phyloP scores from a whole-genome alignment of 2,797 vertebrate species.

The Jordanella pulchra region DNA sequence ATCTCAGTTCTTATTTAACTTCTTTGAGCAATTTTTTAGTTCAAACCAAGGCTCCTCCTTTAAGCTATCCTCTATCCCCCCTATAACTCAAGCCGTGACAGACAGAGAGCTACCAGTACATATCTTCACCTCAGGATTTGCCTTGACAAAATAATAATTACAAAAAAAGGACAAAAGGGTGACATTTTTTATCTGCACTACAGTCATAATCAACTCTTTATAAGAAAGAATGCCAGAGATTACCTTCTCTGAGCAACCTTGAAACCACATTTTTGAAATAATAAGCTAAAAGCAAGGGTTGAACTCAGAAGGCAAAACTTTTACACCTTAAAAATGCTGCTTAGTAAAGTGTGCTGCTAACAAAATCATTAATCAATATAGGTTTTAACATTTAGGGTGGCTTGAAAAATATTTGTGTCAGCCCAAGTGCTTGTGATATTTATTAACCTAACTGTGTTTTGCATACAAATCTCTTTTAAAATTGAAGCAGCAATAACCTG shows the following conservation, averaged over 20 bases:
- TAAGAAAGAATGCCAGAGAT: slow-evolving; percentile 33
- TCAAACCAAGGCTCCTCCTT: neutral
- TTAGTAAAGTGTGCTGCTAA: slow-evolving; percentile 71
- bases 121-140: neutral
- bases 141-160: neutral
- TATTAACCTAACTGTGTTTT: slow-evolving; percentile 68
- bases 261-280: slow-evolving; percentile 63
- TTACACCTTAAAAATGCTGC: slow-evolving; percentile 66
- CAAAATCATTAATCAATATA: slow-evolving; percentile 75
- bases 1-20: neutral
- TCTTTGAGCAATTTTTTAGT: neutral
- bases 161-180: neutral
- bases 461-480: slow-evolving; percentile 64
- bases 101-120: slow-evolving; percentile 1
- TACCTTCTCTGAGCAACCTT: slow-evolving; percentile 57
- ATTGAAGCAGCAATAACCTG: slow-evolving; percentile 46
- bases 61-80: neutral
- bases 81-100: neutral
- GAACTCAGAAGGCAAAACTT: slow-evolving; percentile 51
- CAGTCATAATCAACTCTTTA: slow-evolving; percentile 36
- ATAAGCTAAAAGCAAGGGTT: slow-evolving; percentile 63
- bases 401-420: slow-evolving; percentile 50
- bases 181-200: slow-evolving; percentile 11
- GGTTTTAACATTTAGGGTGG: slow-evolving; percentile 69
- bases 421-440: slow-evolving; percentile 65